Base-by-base conservation (phyloP, 1,140 invertebrate genomes). In the Antheraea mylitta region DNA sequence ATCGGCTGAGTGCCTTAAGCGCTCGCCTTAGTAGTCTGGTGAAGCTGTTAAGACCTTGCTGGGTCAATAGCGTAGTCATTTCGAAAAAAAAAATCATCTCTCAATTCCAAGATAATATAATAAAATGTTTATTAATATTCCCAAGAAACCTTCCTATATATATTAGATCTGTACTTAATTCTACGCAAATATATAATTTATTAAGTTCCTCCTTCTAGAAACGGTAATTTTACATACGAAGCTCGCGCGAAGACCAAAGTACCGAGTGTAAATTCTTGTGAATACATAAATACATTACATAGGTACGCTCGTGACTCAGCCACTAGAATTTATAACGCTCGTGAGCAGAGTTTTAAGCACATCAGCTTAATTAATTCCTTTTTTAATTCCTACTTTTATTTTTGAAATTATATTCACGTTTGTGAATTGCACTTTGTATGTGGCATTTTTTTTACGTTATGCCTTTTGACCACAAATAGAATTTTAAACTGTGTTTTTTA, bases 301-400 rank as follows among this genome's bases (percentile, higher is more conserved):
- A 59, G 61, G 69, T 58, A 48, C 69, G 68, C 68, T 68, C 76
- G 73, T 82, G 78, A 76, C 78, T 80, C 68, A 71, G 69, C 76
- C 74, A 73, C 64, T 74, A 72, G 76, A 82, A 80, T 82, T 80
- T 82, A 82, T 78, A 77, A 76, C 76, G 71, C 66, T 75, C 76
- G 73, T 77, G 78, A 74, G 80, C 76, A 70, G 76, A 80, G 76
- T 82, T 82, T 82, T 75, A 80, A 82, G 73, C 74, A 80, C 76
- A 79, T 79, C 72, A 77, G 70, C 70, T 79, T 81, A 83, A 83
- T 83, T 79, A 83, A 81, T 80, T 82, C 76, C 74, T 76, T 76
- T 82, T 77, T 77, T 70, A 75, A 76, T 72, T 73, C 53, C 69
- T 69, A 76, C 71, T 77, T 75, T 75, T 75, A 70, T 79, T 76